Evolutionary conservation across 2,797 vertebrate species (phyloP).

Genomic region (Oreonectes daqikongensis): DNA sequence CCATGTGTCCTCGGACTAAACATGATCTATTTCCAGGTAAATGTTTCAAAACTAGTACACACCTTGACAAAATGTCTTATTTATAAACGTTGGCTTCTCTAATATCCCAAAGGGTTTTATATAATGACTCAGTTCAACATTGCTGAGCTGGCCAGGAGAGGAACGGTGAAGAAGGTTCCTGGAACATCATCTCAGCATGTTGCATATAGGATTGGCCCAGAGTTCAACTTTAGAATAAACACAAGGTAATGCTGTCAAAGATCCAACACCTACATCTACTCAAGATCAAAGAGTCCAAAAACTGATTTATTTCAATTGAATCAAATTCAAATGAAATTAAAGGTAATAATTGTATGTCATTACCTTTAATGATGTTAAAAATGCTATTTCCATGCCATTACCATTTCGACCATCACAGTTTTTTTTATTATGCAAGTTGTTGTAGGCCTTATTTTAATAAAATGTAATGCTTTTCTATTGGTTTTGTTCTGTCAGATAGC

Average conservation of each 20-base stretch:
- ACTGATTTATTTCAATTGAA: neutral
- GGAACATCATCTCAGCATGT: conserved; percentile 80
- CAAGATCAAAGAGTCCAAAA: neutral
- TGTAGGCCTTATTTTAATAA: neutral
- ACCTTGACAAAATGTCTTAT: conserved; percentile 18
- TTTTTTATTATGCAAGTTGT: neutral
- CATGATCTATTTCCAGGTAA: conserved; percentile 84
- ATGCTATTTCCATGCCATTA: too few species aligned
- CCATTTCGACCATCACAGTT: too few species aligned
- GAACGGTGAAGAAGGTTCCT: conserved; percentile 76
- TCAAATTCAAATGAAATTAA: neutral
- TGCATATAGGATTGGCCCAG: conserved; percentile 82
- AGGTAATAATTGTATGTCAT: too few species aligned
- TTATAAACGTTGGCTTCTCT: neutral
- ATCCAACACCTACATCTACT: neutral
- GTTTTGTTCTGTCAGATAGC: too few species aligned
- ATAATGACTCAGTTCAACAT: conserved; percentile 91
- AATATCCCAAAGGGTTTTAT: conserved; percentile 79
- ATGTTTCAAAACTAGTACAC: conserved; percentile 32
- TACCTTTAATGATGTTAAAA: too few species aligned
- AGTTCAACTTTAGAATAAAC: conserved; percentile 87
- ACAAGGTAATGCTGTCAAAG: conserved; percentile 74
- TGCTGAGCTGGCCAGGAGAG: conserved; percentile 83
- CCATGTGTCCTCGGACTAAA: conserved; percentile 78
- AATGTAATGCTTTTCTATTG: neutral